Conservation (phyloP, 2,888 invertebrate species). For the Brachypalpus laphriformis region DNA sequence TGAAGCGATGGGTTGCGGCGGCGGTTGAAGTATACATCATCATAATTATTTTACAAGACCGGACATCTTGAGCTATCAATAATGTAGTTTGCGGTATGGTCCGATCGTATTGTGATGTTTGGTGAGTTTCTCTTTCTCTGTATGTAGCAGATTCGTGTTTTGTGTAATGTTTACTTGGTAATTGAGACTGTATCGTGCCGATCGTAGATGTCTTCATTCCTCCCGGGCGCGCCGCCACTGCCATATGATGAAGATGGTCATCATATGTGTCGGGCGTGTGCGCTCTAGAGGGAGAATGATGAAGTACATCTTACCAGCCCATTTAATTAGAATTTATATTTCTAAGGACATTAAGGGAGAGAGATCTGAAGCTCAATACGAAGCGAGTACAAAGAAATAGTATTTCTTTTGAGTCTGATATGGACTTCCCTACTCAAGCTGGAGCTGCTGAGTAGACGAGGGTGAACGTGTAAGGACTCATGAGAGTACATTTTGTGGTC, state of each 20-base stretch:
- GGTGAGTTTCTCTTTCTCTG: constrained; percentile 53
- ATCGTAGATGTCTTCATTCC: constrained; percentile 68
- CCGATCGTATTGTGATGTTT: constrained; percentile 68
- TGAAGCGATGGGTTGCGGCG: constrained; percentile 38
- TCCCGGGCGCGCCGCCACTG: background rate
- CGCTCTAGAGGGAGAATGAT: constrained; percentile 48
- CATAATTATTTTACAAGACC: constrained; percentile 74
- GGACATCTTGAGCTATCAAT: constrained; percentile 74
- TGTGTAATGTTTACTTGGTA: constrained; percentile 63
- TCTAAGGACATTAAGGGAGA: constrained; percentile 49
- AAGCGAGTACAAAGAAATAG: background rate
- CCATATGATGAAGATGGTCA: constrained; percentile 43
- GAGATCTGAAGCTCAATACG: background rate
- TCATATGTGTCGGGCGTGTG: constrained; percentile 41
- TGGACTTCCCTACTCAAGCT: background rate
- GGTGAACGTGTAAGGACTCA: constrained; percentile 21
- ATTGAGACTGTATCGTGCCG: constrained; percentile 70
- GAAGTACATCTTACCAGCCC: constrained; percentile 60
- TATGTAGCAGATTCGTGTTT: constrained; percentile 18
- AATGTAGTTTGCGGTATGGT: constrained; percentile 60
- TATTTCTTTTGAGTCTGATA: background rate
- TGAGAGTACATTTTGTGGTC: background rate
- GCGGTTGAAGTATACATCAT: constrained; percentile 67
- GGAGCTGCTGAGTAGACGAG: background rate
- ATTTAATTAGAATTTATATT: constrained; percentile 71